These are phyloP conservation scores for Antheraea yamamai DNA, from an alignment of 2,888 invertebrate species.

Conservation along the genomic window DNA sequence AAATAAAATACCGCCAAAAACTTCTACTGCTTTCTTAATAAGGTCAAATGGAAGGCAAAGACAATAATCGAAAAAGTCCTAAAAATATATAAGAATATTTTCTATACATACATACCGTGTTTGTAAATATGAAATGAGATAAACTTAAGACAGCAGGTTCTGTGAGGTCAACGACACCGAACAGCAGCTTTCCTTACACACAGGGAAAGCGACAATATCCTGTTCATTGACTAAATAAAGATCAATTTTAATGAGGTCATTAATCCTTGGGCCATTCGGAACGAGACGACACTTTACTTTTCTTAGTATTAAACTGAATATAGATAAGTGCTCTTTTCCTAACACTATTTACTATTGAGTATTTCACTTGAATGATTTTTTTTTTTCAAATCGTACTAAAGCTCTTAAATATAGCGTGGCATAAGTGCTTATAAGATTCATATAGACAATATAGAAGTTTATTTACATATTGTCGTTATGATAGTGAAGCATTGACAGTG, in stretches of 20 bases:
- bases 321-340: not conserved
- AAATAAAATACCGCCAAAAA: not conserved
- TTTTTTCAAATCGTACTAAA: too few relatives aligned
- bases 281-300: not conserved
- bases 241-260: constrained; percentile 4
- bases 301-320: not conserved
- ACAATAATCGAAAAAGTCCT: not conserved
- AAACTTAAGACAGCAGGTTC: constrained; percentile 49
- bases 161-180: constrained; percentile 48
- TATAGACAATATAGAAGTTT: too few relatives aligned
- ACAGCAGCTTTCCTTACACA: constrained; percentile 28
- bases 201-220: constrained; percentile 25
- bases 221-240: not conserved
- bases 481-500: not conserved
- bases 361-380: too few relatives aligned
- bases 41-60: not conserved
- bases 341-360: too few relatives aligned
- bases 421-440: too few relatives aligned
- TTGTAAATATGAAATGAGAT: constrained; percentile 34
- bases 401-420: too few relatives aligned
- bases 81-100: not conserved
- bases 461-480: too few relatives aligned
- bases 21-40: not conserved
- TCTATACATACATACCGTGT: not conserved
- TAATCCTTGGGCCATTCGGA: not conserved